Conservation (phyloP, 2,888 invertebrate genomes). For the Chymomyza caudatula region DNA sequence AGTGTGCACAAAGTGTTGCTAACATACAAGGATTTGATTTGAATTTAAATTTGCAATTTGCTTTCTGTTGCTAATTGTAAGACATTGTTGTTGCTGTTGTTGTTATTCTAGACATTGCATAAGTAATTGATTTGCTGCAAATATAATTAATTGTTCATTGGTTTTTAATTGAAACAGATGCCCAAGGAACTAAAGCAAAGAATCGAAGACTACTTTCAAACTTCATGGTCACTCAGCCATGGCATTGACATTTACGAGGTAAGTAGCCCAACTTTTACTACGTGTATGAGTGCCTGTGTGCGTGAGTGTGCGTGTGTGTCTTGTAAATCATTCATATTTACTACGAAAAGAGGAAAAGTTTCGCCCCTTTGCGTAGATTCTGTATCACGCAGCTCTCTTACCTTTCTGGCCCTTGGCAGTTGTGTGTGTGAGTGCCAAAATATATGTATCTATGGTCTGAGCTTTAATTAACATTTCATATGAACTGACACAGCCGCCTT, state of each 20-base stretch:
- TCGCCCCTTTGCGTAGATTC: conserved; percentile 41
- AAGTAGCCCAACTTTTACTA: conserved; percentile 57
- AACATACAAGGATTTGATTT: neutral
- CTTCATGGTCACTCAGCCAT: conserved; percentile 98
- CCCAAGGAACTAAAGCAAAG: conserved; percentile 96
- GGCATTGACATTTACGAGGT: conserved; percentile 98
- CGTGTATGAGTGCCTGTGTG: neutral
- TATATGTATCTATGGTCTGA: neutral
- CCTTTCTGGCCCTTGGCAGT: conserved; percentile 14
- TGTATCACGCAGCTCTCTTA: conserved; percentile 18
- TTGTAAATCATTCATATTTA: conserved; percentile 25
- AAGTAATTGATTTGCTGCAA: neutral
- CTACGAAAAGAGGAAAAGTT: conserved; percentile 42
- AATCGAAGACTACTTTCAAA: conserved; percentile 98
- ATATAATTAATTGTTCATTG: neutral
- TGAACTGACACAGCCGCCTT: conserved; percentile 5
- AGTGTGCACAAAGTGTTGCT: neutral
- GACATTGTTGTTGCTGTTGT: conserved; percentile 12
- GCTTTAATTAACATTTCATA: conserved; percentile 52
- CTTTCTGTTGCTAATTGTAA: conserved; percentile 28
- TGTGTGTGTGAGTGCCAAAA: conserved; percentile 32
- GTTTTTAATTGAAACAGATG: conserved; percentile 79
- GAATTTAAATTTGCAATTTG: neutral
- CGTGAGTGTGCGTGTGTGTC: conserved; percentile 1
- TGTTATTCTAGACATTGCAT: neutral